A percentile compares a stretch with the other conserved stretches of the same genome.
Evolutionary conservation across 2,113 vertebrate genomes (phyloP).

Genomic region (Lasiurus cinereus): DNA sequence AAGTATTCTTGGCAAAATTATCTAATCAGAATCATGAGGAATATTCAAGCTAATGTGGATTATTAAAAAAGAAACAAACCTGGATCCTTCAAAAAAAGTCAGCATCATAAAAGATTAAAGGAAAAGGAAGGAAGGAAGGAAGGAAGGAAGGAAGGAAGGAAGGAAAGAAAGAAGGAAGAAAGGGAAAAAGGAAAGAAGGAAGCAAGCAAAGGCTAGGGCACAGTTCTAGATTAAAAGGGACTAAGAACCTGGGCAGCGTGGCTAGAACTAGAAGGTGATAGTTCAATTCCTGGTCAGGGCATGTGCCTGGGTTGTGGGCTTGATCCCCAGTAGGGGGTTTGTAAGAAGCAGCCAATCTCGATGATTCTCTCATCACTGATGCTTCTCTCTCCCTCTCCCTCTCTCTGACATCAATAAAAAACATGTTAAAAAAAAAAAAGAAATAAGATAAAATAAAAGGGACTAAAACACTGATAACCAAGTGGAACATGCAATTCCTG

Average conservation of each 20-base stretch:
- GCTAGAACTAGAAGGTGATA: too few relatives aligned
- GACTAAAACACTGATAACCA: not conserved
- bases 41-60: slow-evolving; percentile 13
- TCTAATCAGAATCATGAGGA: not conserved
- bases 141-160: not conserved
- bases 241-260: not conserved
- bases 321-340: too few relatives aligned
- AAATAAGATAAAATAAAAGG: not conserved
- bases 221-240: not conserved
- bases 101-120: not conserved
- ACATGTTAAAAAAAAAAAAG: too few relatives aligned
- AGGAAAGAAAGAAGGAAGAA: not conserved
- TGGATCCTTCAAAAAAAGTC: not conserved
- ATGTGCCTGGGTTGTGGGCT: too few relatives aligned
- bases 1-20: not conserved
- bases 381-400: too few relatives aligned
- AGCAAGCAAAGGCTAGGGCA: not conserved
- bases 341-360: too few relatives aligned
- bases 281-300: too few relatives aligned
- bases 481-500: not conserved
- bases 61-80: not conserved
- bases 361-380: too few relatives aligned
- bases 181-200: not conserved
- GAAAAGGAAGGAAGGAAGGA: not conserved
- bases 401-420: too few relatives aligned